Evolutionary conservation across 1,140 invertebrate species (phyloP), one percentile per base, ranked within the genome.

Genomic region (Euborellia annulipes): DNA sequence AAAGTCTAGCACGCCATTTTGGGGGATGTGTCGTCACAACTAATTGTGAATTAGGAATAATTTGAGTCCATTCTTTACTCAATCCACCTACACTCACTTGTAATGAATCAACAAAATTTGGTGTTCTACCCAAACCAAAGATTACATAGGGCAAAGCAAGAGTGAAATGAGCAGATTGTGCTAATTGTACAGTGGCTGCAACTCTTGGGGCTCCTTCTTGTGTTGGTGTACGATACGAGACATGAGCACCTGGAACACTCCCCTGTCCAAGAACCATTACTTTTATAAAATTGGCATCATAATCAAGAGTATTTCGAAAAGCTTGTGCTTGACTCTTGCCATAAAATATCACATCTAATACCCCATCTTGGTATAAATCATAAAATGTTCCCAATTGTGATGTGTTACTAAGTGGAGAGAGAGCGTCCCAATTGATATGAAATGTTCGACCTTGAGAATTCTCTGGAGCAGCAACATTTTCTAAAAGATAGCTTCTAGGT

Each of bases 41-140:
- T 61, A 99, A 85, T 65, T 98, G 93, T 1, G 93, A 96, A 62
- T 96, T 98, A 23, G 87, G 94, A 58, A 98, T 97, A 27, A 98
- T 84, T 62, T 94, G 89, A 1, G 81, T 81, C 82, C 87, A 96
- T 40, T 76, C 76, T 51, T 75, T 73, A 0, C 62, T 46, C 53
- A 71, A 64, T 43, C 72, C 72, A 47, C 68, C 83, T 45, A 96
- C 71, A 7, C 87, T 85, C 16, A 96, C 82, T 23, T 74, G 77
- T 13, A 98, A 63, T 34, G 73, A 76, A 61, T 98, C 95, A 2
- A 98, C 82, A 68, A 97, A 98, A 65, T 98, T 98, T 2, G 94
- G 93, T 17, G 91, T 94, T 48, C 89, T 76, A 13, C 94, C 94
- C 2, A 98, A 67, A 4, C 95, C 95, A 65, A 98, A 97, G 36